phyloP scores from a whole-genome alignment of 2,888 invertebrate genomes.

The Phyllotreta striolata region DNA sequence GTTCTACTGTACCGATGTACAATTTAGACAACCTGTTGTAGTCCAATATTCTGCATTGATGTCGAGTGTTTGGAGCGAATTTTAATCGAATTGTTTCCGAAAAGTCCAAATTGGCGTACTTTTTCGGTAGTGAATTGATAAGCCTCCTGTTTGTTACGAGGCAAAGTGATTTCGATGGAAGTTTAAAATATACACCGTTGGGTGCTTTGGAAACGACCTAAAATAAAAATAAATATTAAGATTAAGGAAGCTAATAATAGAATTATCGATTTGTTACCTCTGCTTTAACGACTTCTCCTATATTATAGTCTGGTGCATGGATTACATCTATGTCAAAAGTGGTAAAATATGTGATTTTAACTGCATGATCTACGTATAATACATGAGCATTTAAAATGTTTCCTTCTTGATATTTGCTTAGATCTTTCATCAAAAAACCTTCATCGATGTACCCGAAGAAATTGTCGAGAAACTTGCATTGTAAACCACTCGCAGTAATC shows the following conservation, averaged over 20 bases:
- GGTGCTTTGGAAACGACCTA: slow-evolving; percentile 48
- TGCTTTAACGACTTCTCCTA: slow-evolving; percentile 44
- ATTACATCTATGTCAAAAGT: slow-evolving; percentile 51
- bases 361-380: slow-evolving; percentile 72
- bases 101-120: slow-evolving; percentile 47
- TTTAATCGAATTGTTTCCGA: slow-evolving; percentile 62
- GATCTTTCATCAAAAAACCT: slow-evolving; percentile 60
- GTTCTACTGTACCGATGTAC: slow-evolving; percentile 74
- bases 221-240: slow-evolving; percentile 25
- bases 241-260: neutral
- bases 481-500: slow-evolving; percentile 61
- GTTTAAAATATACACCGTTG: slow-evolving; percentile 52
- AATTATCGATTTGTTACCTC: slow-evolving; percentile 33
- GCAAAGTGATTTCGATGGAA: slow-evolving; percentile 52
- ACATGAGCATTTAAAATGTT: slow-evolving; percentile 68
- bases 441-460: slow-evolving; percentile 65
- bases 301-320: slow-evolving; percentile 35
- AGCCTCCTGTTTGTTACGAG: slow-evolving; percentile 55
- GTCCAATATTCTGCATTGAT: slow-evolving; percentile 67
- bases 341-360: slow-evolving; percentile 74
- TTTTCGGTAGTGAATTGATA: slow-evolving; percentile 47
- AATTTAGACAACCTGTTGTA: slow-evolving; percentile 72
- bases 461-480: slow-evolving; percentile 64
- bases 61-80: slow-evolving; percentile 62
- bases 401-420: slow-evolving; percentile 58